A percentile compares a stretch with the other conserved stretches of the same genome.
Conservation (phyloP, 1,140 invertebrate species). For the Colletes latitarsis region DNA sequence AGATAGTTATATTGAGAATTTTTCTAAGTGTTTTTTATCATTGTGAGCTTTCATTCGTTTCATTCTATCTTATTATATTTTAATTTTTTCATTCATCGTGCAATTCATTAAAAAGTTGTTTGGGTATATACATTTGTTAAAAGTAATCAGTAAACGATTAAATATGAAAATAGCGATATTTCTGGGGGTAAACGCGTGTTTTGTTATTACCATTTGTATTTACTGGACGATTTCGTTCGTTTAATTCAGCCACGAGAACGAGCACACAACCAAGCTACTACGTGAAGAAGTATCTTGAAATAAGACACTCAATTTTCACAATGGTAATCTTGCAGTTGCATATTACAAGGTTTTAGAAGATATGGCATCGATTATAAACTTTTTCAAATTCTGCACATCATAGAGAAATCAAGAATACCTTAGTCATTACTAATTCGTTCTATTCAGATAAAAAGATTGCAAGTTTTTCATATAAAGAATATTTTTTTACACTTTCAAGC, state of each 20-base stretch:
- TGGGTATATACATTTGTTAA: slow-evolving; percentile 40
- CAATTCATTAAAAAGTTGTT: slow-evolving; percentile 52
- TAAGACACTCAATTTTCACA: slow-evolving; percentile 26
- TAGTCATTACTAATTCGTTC: slow-evolving; percentile 37
- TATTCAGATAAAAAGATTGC: background rate
- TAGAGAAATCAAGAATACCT: background rate
- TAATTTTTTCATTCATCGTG: slow-evolving; percentile 42
- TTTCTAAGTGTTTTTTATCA: slow-evolving; percentile 57
- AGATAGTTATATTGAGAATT: slow-evolving; percentile 54
- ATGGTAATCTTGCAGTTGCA: slow-evolving; percentile 24
- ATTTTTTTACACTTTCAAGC: slow-evolving; percentile 52
- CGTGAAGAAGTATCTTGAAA: slow-evolving; percentile 12
- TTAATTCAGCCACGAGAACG: slow-evolving; percentile 28
- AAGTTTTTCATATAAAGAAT: slow-evolving; percentile 45
- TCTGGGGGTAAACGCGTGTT: slow-evolving; percentile 39
- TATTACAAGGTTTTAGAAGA: slow-evolving; percentile 48
- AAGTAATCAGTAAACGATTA: slow-evolving; percentile 32
- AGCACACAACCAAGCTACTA: slow-evolving; percentile 58
- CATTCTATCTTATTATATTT: slow-evolving; percentile 39
- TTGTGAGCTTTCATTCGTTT: slow-evolving; percentile 42
- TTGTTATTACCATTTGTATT: slow-evolving; percentile 41
- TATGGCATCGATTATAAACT: slow-evolving; percentile 33
- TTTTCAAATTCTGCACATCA: slow-evolving; percentile 25
- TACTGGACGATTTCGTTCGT: slow-evolving; percentile 21
- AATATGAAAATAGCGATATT: slow-evolving; percentile 33